Evolutionary conservation across 2,888 invertebrate species (phyloP), one percentile per base, ranked within the genome.

Genomic region (Polydrusus pterygomalis): DNA sequence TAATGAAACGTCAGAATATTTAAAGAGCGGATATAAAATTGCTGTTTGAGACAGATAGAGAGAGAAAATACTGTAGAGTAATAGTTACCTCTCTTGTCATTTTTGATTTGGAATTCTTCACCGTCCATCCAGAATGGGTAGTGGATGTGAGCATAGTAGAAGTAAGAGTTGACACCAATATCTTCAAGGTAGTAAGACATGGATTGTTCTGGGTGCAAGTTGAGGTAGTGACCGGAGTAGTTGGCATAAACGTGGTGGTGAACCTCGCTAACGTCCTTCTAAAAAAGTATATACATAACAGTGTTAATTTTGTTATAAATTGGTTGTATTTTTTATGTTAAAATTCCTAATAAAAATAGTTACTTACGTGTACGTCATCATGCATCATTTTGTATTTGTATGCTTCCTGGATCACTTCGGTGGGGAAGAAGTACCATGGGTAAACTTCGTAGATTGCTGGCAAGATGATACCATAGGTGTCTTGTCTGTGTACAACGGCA

Each of bases 121-220:
- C 90, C 90, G 77, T 90, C 89, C 83, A 93, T 88, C 91, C 92
- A 93, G 84, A 88, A 89, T 7, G 94, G 93, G 82, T 91, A 92
- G 71, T 91, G 88, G 80, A 93, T 84, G 80, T 91, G 89, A 79
- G 87, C 85, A 83, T 91, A 90, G 85, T 92, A 92, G 87, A 93
- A 92, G 83, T 89, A 90, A 38, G 90, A 83, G 85, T 93, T 94
- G 65, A 93, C 87, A 71, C 90, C 92, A 69, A 92, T 87, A 85
- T 95, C 95, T 82, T 95, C 93, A 25, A 92, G 92, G 88, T 91
- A 94, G 87, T 95, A 95, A 34, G 89, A 88, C 56, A 95, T 79
- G 5, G 85, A 82, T 70, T 90, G 89, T 77, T 93, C 92, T 1
- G 89, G 87, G 82, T 90, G 88, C 78, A 91, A 78, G 40, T 90